Conservation (phyloP, 2,113 vertebrate species). For the Amphilophus citrinellus region DNA sequence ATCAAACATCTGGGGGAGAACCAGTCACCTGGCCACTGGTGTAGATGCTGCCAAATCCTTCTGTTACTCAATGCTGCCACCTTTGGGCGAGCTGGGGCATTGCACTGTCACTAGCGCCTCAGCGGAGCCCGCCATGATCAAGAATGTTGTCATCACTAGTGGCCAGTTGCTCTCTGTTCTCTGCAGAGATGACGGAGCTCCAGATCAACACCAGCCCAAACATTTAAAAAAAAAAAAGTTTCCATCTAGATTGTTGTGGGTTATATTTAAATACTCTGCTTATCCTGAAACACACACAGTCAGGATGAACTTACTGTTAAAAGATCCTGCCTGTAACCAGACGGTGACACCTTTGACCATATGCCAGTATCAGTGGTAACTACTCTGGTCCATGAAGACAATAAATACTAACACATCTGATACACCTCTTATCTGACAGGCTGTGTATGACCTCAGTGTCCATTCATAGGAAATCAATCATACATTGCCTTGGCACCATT, state of each 20-base stretch:
- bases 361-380: constrained; percentile 31
- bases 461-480: constrained; percentile 70
- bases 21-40: constrained; percentile 61
- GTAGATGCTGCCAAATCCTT: constrained; percentile 69
- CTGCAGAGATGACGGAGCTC: constrained; percentile 38
- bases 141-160: constrained; percentile 64
- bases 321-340: constrained; percentile 31
- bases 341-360: constrained; percentile 25
- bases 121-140: constrained; percentile 50
- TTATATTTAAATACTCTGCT: constrained; percentile 33
- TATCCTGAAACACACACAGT: constrained; percentile 34
- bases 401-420: constrained; percentile 44
- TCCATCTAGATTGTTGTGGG: constrained; percentile 12
- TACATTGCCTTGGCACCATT: constrained; percentile 70
- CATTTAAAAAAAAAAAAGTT: background rate
- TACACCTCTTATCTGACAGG: constrained; percentile 56
- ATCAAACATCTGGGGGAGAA: constrained; percentile 47
- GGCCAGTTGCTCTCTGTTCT: constrained; percentile 60
- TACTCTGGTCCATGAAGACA: constrained; percentile 24
- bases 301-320: constrained; percentile 32
- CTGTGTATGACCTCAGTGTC: constrained; percentile 60
- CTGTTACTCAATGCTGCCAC: constrained; percentile 70
- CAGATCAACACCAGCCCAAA: constrained; percentile 63
- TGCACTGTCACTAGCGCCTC: constrained; percentile 70
- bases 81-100: constrained; percentile 61